Evolutionary conservation across 1,140 invertebrate species (phyloP).

Genomic region (Panagrolaimus sp.): DNA sequence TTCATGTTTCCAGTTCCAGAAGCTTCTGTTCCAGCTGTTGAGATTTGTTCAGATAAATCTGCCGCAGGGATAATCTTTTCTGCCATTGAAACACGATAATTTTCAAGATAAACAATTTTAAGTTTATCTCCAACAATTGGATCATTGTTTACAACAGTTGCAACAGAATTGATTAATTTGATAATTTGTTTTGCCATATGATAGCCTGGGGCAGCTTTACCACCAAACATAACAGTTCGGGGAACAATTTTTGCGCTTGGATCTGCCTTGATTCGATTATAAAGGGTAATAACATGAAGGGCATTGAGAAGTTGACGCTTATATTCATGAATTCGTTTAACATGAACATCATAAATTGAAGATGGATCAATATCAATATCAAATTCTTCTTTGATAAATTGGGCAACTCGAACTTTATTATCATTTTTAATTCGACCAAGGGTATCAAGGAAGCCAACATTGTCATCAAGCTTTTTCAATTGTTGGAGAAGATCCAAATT

Average conservation of each 20-base stretch:
- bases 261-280: slow-evolving; percentile 93
- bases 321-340: slow-evolving; percentile 98
- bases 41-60: slow-evolving; percentile 95
- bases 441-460: slow-evolving; percentile 78
- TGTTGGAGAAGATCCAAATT: slow-evolving; percentile 75
- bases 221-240: slow-evolving; percentile 93
- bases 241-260: slow-evolving; percentile 75
- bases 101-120: slow-evolving; percentile 88
- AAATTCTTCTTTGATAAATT: slow-evolving; percentile 79
- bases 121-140: slow-evolving; percentile 90
- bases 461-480: slow-evolving; percentile 77
- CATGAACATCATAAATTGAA: slow-evolving; percentile 95
- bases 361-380: slow-evolving; percentile 82
- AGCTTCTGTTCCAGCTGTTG: slow-evolving; percentile 94
- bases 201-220: slow-evolving; percentile 95
- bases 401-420: slow-evolving; percentile 85
- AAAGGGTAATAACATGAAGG: slow-evolving; percentile 89
- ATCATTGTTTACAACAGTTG: slow-evolving; percentile 91
- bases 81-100: slow-evolving; percentile 93
- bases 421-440: slow-evolving; percentile 86
- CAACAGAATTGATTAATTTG: slow-evolving; percentile 83
- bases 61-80: slow-evolving; percentile 98
- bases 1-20: slow-evolving; percentile 91
- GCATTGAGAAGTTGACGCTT: slow-evolving; percentile 93
- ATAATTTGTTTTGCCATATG: slow-evolving; percentile 98